Evolutionary conservation across 1,140 invertebrate genomes (phyloP).

Genomic region (Aricia agestis): DNA sequence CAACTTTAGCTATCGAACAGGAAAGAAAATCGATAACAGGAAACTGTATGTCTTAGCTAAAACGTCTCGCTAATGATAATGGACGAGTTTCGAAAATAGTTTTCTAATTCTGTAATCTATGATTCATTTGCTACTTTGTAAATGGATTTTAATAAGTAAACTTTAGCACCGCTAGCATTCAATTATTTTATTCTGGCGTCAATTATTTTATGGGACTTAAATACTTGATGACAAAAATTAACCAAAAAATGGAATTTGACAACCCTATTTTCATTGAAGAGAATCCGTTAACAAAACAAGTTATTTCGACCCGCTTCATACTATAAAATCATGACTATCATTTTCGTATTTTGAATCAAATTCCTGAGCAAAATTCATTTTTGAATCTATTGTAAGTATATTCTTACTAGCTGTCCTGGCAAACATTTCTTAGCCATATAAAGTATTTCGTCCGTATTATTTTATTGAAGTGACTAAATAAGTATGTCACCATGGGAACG

Average conservation of each 20-base stretch:
- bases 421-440: too few species aligned
- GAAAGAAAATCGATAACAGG: neutral
- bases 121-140: too few species aligned
- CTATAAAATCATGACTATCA: slow-evolving; percentile 9
- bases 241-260: neutral
- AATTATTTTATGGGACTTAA: neutral
- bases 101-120: too few species aligned
- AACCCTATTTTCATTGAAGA: slow-evolving; percentile 14
- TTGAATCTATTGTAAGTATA: too few species aligned
- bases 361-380: neutral
- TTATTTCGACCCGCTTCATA: slow-evolving; percentile 17
- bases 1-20: neutral
- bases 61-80: neutral
- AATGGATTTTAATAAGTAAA: too few species aligned
- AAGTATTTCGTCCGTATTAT: too few species aligned
- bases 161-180: too few species aligned
- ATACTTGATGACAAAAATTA: neutral
- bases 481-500: too few species aligned
- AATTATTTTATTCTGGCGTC: too few species aligned
- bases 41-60: neutral
- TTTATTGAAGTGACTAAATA: too few species aligned
- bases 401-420: too few species aligned
- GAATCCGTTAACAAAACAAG: slow-evolving; percentile 24
- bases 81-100: too few species aligned
- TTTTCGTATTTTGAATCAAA: slow-evolving; percentile 14